Base-by-base conservation (phyloP, 2,113 vertebrate genomes). In the Clarias gariepinus region DNA sequence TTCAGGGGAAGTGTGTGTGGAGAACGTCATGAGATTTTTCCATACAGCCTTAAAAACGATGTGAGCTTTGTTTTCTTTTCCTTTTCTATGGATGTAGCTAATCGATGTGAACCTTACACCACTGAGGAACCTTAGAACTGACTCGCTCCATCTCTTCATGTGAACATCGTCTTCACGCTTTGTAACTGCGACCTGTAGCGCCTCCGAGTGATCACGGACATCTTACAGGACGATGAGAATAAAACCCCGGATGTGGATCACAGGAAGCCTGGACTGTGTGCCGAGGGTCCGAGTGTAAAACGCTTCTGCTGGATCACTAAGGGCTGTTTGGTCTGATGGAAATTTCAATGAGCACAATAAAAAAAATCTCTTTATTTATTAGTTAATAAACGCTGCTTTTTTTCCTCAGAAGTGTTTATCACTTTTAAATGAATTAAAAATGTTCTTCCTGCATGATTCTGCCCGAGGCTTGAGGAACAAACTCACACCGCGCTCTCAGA, bases 291-390 rank as follows among this genome's bases (percentile, higher is more conserved):
- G n/a, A 57, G 77, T 89, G 82, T 86, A 55, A 79, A 81, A 84
- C 68, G 53, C 86, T 23, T 61, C 78, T 81, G 30, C 68, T 86
- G 88, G 85, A 89, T 88, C 63, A 64, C 74, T 68, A 89, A 90
- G 85, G 88, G 89, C 89, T 90, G 89, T 88, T 71, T 87, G 89
- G 87, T 91, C 89, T 89, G 87, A 88, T 86, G 80, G 88, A 90
- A 88, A 88, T 89, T 87, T 90, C 87, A 87, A 90, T 90, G 91
- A 91, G 91, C 91, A 91, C 91, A 90, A 91, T 90, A 90, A 91
- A 91, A 85, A 82, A 88, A 90, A 91, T 36, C 66, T 64, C 78
- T 86, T 86, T 88, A 82, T 86, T 89, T 89, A 85, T 85, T 90
- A 89, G 71, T 86, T 83, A 88, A 89, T 89, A 85, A 89, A 57